Base-by-base conservation (phyloP, 1,140 invertebrate species). In the Nautilus pompilius region DNA sequence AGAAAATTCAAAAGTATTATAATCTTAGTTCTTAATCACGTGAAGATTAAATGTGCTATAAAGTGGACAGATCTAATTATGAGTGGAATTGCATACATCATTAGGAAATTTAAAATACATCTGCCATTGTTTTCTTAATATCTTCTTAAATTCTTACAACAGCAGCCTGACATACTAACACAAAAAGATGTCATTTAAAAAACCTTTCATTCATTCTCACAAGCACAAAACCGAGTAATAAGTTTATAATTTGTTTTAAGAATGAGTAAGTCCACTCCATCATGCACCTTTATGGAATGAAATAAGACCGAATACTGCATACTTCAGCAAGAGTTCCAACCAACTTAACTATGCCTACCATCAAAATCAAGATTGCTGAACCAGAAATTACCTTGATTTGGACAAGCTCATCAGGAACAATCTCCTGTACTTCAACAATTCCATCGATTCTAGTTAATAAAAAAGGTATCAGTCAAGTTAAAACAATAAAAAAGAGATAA, bases 401-500 rank as follows among this genome's bases (percentile, higher is more conserved):
- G 3, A 71, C 70, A 17, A 67, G 45, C 41, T 85, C 72, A 70
- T 88, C 83, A 2, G 78, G 73, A 24, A 90, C 77, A 72, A 84
- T 62, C 56, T 71, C 65, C 63, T 72, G 60, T 60, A 66, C 58
- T 68, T 62, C 48, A 80, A 84, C 71, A 58, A 60, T n/a, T 51
- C 76, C 63, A 61, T 63, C 24, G 64, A 74, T 62, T 48, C 74
- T 79, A 60, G 17, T 69, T 71, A 24, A 36, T 67, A 32, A 51
- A 22, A 30, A 36, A n/a, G n/a, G n/a, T n/a, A n/a, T n/a, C n/a
- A n/a, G n/a, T n/a, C n/a, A n/a, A n/a, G n/a, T n/a, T n/a, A n/a
- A n/a, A n/a, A n/a, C n/a, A n/a, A n/a, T n/a, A n/a, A n/a, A n/a
- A n/a, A n/a, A n/a, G n/a, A n/a, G n/a, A n/a, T n/a, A n/a, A n/a